These are phyloP conservation scores for Erythrocebus patas DNA, from an alignment of 2,113 vertebrate genomes.

Conservation along the genomic window DNA sequence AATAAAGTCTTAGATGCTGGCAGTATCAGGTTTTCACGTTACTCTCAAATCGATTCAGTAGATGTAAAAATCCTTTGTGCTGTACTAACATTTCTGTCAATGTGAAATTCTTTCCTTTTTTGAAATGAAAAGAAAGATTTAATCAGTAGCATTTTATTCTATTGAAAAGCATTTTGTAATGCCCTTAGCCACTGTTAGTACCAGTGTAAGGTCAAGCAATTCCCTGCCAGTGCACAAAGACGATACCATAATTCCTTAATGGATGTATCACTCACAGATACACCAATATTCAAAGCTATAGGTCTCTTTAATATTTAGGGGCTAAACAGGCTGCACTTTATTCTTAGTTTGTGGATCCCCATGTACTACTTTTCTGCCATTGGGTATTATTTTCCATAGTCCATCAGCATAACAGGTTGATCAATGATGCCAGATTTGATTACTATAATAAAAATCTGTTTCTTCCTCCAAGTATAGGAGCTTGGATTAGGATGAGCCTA, in stretches of 20 bases:
- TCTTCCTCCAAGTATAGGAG: neutral
- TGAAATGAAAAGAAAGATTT: too few relatives aligned
- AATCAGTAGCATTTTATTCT: too few relatives aligned
- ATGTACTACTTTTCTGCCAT: neutral
- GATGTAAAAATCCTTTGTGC: neutral
- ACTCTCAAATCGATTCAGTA: neutral
- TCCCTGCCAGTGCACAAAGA: neutral
- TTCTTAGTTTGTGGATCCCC: neutral
- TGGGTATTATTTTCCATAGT: neutral
- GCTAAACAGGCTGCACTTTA: neutral
- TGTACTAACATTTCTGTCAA: neutral
- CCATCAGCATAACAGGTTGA: too few relatives aligned
- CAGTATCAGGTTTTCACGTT: neutral
- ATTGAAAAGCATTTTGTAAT: neutral
- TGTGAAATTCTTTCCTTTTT: neutral
- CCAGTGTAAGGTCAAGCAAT: neutral
- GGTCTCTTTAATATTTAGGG: neutral
- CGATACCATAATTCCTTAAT: neutral
- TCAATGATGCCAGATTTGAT: neutral
- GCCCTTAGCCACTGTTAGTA: neutral
- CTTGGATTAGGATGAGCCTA: too few relatives aligned
- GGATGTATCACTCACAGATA: neutral
- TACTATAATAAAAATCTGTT: neutral
- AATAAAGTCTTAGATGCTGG: neutral
- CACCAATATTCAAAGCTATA: neutral